Percentiles rank a stretch among this genome's conserved stretches.
Conservation (phyloP, 2,113 vertebrate genomes). For the Haemorhous mexicanus region DNA sequence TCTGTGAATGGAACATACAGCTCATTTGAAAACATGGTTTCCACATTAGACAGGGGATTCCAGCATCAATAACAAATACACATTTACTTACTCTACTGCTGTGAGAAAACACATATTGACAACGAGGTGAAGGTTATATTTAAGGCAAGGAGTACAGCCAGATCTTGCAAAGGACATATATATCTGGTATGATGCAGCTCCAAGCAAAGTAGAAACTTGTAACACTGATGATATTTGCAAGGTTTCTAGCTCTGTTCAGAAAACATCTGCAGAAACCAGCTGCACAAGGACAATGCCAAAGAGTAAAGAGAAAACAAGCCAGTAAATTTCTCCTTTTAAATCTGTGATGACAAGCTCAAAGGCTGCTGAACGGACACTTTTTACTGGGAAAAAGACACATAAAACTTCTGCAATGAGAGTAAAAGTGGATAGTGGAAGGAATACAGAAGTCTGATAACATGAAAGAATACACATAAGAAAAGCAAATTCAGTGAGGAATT, state of each 20-base stretch:
- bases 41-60: not conserved
- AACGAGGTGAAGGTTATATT: not conserved
- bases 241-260: conserved; percentile 6
- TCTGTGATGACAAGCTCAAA: conserved; percentile 34
- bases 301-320: conserved; percentile 40
- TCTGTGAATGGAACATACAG: not conserved
- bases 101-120: not conserved
- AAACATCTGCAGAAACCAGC: conserved; percentile 62
- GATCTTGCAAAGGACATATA: not conserved
- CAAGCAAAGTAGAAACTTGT: not conserved
- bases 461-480: not conserved
- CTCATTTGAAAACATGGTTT: not conserved
- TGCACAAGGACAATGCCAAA: conserved; percentile 43
- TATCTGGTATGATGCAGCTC: not conserved
- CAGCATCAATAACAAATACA: not conserved
- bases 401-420: not conserved
- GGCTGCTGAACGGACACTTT: conserved; percentile 23
- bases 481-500: not conserved
- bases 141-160: not conserved
- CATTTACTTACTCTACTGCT: not conserved
- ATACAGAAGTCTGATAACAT: not conserved
- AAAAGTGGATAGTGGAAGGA: not conserved
- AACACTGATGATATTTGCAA: conserved; percentile 17
- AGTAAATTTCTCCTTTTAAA: conserved; percentile 43
- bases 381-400: not conserved